Evolutionary conservation across 2,888 invertebrate genomes (phyloP), one percentile per base, ranked within the genome.

Genomic region (Augiades crinisus): DNA sequence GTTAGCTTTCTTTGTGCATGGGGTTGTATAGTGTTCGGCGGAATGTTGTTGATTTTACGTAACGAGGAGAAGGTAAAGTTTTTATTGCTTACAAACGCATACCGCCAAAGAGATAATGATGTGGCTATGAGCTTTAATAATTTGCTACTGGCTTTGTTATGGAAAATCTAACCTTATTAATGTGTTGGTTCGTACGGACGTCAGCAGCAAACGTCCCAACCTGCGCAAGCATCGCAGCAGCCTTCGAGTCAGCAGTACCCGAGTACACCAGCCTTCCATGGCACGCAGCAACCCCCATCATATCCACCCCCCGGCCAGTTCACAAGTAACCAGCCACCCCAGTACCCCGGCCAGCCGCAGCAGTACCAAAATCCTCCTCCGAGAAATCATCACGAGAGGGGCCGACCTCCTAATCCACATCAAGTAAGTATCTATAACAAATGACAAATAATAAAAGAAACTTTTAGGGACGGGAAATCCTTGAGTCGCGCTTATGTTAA

Each of bases 131-230:
- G 84, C 87, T 87, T 88, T 84, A 71, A 68, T 69, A 67, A 70
- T 76, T 89, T 88, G 88, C 88, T 89, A 75, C 78, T 81, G 78
- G 86, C 82, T 86, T 86, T 72, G 67, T 81, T 75, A 87, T 82
- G 86, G 88, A 89, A 88, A 89, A 89, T 88, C 89, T 89, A 89
- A 89, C 89, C 89, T 89, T 87, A 88, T 88, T 89, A 89, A 89
- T 89, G 89, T 89, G 86, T 89, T 89, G 89, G 88, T 89, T 81
- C 89, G 89, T 89, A 89, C 88, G 89, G 89, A 89, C 89, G 89
- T 88, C 88, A 89, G 89, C 89, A 90, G 88, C 89, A 89, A 88
- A 83, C 87, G 85, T 86, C 87, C 84, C 90, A 89, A 87, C 86
- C 84, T 78, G 79, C 81, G 78, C 87, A 81, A 82, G 83, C 81